Evolutionary conservation across 2,797 vertebrate species (phyloP), one percentile per base, ranked within the genome.

Genomic region (Peromyscus eremicus): DNA sequence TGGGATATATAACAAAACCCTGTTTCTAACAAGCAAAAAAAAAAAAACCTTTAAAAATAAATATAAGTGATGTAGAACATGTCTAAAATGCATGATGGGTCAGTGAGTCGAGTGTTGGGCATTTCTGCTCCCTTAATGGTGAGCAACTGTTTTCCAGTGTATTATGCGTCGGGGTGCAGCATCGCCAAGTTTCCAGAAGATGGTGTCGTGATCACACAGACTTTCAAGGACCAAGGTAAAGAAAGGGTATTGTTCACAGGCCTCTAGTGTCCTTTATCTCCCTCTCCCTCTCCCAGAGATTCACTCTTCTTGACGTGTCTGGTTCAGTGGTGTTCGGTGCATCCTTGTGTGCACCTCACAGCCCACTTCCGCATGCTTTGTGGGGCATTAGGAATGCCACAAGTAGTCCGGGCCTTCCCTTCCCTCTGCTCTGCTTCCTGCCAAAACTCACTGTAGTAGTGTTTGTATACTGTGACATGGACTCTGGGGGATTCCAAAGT

Each of bases 151-250:
- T 75, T 98, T 97, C 92, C 96, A 99, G 99, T 99, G 99, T 99
- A 99, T 96, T 99, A 99, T 0, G 99, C 99, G 0, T 99, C 99
- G 0, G 99, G 99, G 32, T 99, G 99, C 98, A 99, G 99, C 97
- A 99, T 99, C 9, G 99, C 99, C 0, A 99, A 99, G 19, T 99
- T 99, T 97, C 99, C 99, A 97, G 99, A 99, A 98, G 99, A 99
- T 97, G 99, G 99, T 97, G 99, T 99, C 21, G 99, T 99, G 96
- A 99, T 99, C 77, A 99, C 99, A 97, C 99, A 99, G 98, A 99
- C 99, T 34, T 99, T 99, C 40, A 99, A 99, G 97, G 99, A 99
- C 98, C 99, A 99, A 99, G 99, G 99, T 99, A 99, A 1, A 46
- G 0, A 99, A 0, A 43, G 0, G 0, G 23, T 82, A 2, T 34